Percentiles rank a stretch among this genome's conserved stretches.
These are phyloP conservation scores for Samia ricini DNA, from an alignment of 1,140 invertebrate species.

Conservation along the genomic window DNA sequence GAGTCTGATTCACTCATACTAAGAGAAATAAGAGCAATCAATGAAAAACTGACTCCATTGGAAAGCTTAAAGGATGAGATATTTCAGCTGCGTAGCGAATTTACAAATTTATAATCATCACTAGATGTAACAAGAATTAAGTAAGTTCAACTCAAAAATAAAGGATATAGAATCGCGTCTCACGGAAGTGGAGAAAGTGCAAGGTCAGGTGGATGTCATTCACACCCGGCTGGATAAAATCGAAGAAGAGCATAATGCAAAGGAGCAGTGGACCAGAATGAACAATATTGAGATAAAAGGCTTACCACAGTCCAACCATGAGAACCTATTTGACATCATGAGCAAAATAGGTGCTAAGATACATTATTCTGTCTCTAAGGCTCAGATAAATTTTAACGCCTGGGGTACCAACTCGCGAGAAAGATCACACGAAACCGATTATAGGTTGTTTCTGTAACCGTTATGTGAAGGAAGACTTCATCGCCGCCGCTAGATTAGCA, in stretches of 20 bases:
- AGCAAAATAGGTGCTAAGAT: constrained; percentile 3
- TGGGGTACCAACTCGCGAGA: constrained; percentile 4
- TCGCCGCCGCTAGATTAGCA: constrained; percentile 10
- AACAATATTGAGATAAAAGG: constrained; percentile 10
- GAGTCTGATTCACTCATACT: not conserved
- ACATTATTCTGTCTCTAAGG: constrained; percentile 1
- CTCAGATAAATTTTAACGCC: constrained; percentile 4
- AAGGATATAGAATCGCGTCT: not conserved
- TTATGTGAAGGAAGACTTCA: constrained; percentile 20
- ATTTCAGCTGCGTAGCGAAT: not conserved
- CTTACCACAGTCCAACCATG: constrained; percentile 2
- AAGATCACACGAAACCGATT: constrained; percentile 8
- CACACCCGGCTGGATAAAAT: not conserved
- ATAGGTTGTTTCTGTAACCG: constrained; percentile 13
- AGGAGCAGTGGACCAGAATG: constrained; percentile 4
- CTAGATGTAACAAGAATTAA: not conserved
- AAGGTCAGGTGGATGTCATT: not conserved
- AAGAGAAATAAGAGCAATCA: not conserved
- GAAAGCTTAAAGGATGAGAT: constrained; percentile 4
- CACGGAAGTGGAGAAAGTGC: not conserved
- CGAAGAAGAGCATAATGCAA: not conserved
- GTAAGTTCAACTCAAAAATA: not conserved
- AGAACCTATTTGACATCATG: constrained; percentile 1
- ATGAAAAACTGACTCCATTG: not conserved
- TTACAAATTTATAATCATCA: constrained; percentile 1